Evolutionary conservation across 2,888 invertebrate species (phyloP).

Genomic region (Myathropa florea): DNA sequence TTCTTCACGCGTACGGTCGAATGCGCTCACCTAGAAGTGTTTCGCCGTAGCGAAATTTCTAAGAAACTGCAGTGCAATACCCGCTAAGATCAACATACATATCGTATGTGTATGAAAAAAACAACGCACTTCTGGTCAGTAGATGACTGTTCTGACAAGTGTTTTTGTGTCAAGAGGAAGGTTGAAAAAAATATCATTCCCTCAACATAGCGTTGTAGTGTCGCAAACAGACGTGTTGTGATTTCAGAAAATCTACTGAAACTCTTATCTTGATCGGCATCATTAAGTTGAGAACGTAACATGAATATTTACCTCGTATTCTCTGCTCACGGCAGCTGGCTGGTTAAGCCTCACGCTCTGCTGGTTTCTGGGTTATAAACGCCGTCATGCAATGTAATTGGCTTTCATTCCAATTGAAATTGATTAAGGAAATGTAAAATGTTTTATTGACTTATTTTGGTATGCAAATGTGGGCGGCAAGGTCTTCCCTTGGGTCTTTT

Average conservation of each 20-base stretch:
- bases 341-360: not conserved
- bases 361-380: not conserved
- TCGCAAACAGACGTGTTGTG: not conserved
- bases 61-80: too few species aligned
- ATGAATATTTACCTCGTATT: not conserved
- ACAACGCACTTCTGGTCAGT: too few species aligned
- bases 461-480: not conserved
- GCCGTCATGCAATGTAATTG: not conserved
- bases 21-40: too few species aligned
- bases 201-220: not conserved
- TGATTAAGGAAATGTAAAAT: not conserved
- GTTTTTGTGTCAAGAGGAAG: not conserved
- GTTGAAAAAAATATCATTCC: not conserved
- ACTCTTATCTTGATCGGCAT: not conserved
- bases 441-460: not conserved
- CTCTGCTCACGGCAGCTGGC: not conserved
- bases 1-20: too few species aligned
- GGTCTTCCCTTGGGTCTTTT: too few species aligned
- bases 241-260: not conserved
- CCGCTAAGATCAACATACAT: too few species aligned
- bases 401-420: not conserved
- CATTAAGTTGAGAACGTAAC: not conserved
- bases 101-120: too few species aligned
- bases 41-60: too few species aligned
- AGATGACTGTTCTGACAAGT: too few species aligned